Evolutionary conservation across 1,140 invertebrate genomes (phyloP).

Genomic region (Scaptomyza montana): DNA sequence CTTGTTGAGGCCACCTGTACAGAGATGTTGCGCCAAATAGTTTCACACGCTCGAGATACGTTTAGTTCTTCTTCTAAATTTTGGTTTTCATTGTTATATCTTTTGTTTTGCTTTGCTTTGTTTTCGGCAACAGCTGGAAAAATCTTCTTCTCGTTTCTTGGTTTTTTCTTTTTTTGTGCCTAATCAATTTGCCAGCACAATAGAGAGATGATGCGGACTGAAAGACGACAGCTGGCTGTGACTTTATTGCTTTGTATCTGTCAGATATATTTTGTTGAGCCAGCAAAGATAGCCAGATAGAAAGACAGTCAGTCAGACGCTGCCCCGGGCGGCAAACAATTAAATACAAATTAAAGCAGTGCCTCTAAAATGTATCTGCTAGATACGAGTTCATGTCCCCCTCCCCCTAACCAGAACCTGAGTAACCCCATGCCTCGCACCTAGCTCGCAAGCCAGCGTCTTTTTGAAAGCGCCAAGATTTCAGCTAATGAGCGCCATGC

Average conservation of each 20-base stretch:
- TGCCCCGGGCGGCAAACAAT: conserved; percentile 16
- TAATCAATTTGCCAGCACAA: conserved; percentile 41
- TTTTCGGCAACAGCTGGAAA: conserved; percentile 24
- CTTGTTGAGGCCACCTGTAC: conserved; percentile 15
- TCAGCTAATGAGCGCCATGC: conserved; percentile 17
- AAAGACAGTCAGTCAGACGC: not conserved
- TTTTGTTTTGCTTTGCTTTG: conserved; percentile 11
- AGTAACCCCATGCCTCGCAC: not conserved
- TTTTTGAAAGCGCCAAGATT: not conserved
- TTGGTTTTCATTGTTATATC: not conserved
- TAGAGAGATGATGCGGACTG: conserved; percentile 3
- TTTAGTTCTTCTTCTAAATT: conserved; percentile 6
- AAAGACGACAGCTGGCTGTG: conserved; percentile 34
- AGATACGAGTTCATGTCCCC: not conserved
- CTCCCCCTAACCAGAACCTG: not conserved
- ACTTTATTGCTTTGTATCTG: conserved; percentile 41
- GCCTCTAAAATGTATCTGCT: conserved; percentile 17
- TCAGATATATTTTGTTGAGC: conserved; percentile 17
- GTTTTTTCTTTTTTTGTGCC: conserved; percentile 17
- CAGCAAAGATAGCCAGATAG: not conserved
- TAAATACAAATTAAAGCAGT: conserved; percentile 41
- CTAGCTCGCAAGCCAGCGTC: not conserved
- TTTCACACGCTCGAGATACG: conserved; percentile 34
- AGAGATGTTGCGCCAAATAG: conserved; percentile 7
- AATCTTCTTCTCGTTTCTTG: conserved; percentile 11